Conservation (phyloP, 2,888 invertebrate genomes). For the Julus scanicus region DNA sequence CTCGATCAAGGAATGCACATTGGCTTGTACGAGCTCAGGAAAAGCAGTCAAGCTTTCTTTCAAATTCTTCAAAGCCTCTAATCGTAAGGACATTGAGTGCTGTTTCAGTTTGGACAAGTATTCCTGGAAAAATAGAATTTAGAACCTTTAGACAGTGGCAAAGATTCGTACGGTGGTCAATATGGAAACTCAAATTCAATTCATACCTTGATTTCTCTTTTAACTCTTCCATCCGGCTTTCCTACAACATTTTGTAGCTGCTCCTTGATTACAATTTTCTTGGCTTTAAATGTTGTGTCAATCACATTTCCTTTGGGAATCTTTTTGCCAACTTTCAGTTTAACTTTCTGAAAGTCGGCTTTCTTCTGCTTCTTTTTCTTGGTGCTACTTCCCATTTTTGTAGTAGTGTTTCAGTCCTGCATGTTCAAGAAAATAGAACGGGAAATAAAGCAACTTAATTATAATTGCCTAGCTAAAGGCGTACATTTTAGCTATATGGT, state of each 20-base stretch:
- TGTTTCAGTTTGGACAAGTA: constrained; percentile 27
- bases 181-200: no score
- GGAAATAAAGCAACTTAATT: no score
- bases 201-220: constrained; percentile 46
- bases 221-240: not conserved
- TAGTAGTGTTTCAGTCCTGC: no score
- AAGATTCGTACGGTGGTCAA: not conserved
- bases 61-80: constrained; percentile 38
- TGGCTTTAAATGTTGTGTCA: constrained; percentile 87
- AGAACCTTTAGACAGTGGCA: not conserved
- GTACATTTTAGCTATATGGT: no score
- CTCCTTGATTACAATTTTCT: constrained; percentile 78
- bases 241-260: constrained; percentile 47
- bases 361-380: constrained; percentile 80
- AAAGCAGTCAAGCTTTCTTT: constrained; percentile 50
- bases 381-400: constrained; percentile 64
- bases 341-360: constrained; percentile 88
- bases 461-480: no score
- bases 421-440: no score
- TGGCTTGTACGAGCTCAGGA: constrained; percentile 22
- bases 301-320: constrained; percentile 92
- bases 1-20: constrained; percentile 46
- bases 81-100: constrained; percentile 22
- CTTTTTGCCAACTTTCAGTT: constrained; percentile 82
- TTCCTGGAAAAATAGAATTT: constrained; percentile 43